A percentile compares a stretch with the other conserved stretches of the same genome.
These are phyloP conservation scores for Pentamera pediparva DNA, from an alignment of 53 echinoderm and acorn worm species.

Conservation along the genomic window DNA sequence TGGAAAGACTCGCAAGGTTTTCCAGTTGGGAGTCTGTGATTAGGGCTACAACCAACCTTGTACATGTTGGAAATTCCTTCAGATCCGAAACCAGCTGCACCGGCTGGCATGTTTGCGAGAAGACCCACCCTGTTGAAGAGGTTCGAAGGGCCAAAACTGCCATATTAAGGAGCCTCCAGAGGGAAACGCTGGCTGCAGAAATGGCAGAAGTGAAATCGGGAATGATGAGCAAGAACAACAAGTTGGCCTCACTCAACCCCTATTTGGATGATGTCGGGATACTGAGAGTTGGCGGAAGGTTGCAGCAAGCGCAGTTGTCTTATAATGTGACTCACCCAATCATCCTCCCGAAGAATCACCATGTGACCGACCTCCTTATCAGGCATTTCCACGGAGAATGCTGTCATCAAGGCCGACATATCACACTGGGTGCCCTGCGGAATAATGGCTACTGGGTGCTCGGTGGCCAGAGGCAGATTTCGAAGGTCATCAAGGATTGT, in stretches of 20 bases:
- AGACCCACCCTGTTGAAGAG: slow-evolving; percentile 16
- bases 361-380: slow-evolving; percentile 33
- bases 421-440: slow-evolving; percentile 28
- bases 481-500: slow-evolving; percentile 31
- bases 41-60: slow-evolving; percentile 34
- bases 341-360: slow-evolving; percentile 45
- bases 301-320: slow-evolving; percentile 25
- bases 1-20: slow-evolving; percentile 37
- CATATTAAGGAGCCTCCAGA: slow-evolving; percentile 44
- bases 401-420: slow-evolving; percentile 44
- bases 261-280: slow-evolving; percentile 37
- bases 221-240: slow-evolving; percentile 34
- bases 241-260: slow-evolving; percentile 32
- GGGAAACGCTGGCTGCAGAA: slow-evolving; percentile 37
- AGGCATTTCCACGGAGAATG: slow-evolving; percentile 41
- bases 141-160: slow-evolving; percentile 27
- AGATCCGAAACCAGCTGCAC: slow-evolving; percentile 15
- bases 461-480: slow-evolving; percentile 42
- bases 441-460: slow-evolving; percentile 46
- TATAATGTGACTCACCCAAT: slow-evolving; percentile 36
- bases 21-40: slow-evolving; percentile 42
- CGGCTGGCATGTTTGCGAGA: slow-evolving; percentile 53
- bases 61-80: slow-evolving; percentile 27
- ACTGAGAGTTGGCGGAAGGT: slow-evolving; percentile 39
- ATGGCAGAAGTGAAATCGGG: slow-evolving; percentile 36